Base-by-base conservation (phyloP, 2,888 invertebrate species). In the Sphaerolaimus hirsutus region DNA sequence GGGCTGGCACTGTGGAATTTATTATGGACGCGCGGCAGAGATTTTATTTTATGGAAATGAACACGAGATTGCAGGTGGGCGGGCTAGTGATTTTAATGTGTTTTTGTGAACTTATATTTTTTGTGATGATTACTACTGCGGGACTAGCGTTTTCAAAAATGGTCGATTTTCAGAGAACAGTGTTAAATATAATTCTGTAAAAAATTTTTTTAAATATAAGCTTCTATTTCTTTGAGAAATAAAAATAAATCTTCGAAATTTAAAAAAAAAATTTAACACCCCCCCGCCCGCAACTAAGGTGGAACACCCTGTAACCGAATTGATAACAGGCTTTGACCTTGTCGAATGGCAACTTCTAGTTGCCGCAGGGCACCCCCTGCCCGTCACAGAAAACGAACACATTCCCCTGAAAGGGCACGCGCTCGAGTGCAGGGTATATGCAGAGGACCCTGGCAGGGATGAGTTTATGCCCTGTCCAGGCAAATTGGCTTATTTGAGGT, bases 11-110 rank as follows among this genome's bases (percentile, higher is more conserved):
- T 0, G 91, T 97, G 0, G 93, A 93, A 66, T 97, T 97, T 64
- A 89, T 93, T 54, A 73, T 89, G 64, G 91, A 97, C 63, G 73
- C 78, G 46, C 69, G 72, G 46, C 38, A 82, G 53, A 77, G 78
- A 50, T 97, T 97, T 64, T 86, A 83, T 68, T 97, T 97, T 64
- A 97, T 97, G 97, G 97, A 97, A 72, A 97, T 97, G 97, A 97
- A 97, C 66, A 97, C 97, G 0, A 72, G 97, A 19, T 60, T 71
- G 3, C 70, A 71, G 55, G 70, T 66, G 44, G n/a, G n/a, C n/a
- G 62, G 63, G 49, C 10, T 44, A 19, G 4, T 14, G 32, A 7
- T 35, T 44, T 41, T 37, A 23, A 4, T 21, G 23, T 7, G 41
- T 45, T 17, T 14, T 37, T 14, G 10, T 37, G 5, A 19, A 5